Evolutionary conservation across 1,140 invertebrate genomes (phyloP).

Genomic region (Physella acuta): DNA sequence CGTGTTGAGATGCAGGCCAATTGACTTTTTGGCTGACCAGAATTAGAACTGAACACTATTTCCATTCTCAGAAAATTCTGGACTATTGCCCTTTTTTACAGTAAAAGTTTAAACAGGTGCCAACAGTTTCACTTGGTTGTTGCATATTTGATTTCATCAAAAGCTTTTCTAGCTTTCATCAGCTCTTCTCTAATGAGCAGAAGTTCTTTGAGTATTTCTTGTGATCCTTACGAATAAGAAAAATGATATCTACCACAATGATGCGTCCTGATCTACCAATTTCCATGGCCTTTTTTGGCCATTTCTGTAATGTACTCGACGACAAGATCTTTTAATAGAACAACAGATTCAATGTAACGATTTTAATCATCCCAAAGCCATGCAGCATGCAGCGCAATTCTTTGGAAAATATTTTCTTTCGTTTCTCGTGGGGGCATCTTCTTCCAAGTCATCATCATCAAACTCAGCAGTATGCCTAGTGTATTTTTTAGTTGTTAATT

Average conservation of each 20-base stretch:
- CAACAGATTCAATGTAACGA: slow-evolving; percentile 98
- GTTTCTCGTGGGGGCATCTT: slow-evolving; percentile 56
- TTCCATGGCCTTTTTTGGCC: slow-evolving; percentile 88
- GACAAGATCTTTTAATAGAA: slow-evolving; percentile 94
- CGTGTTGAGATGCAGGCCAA: too few species aligned
- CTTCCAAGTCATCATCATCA: slow-evolving; percentile 60
- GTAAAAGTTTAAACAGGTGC: too few species aligned
- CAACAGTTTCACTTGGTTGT: slow-evolving; percentile 40
- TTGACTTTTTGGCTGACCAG: too few species aligned
- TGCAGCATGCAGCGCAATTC: slow-evolving; percentile 97
- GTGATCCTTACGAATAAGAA: slow-evolving; percentile 94
- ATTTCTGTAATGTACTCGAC: slow-evolving; percentile 98
- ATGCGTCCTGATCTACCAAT: slow-evolving; percentile 91
- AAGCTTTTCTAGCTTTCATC: slow-evolving; percentile 97
- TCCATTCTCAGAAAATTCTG: too few species aligned
- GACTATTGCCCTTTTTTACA: too few species aligned
- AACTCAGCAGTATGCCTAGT: slow-evolving; percentile 52
- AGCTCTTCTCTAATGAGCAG: slow-evolving; percentile 99
- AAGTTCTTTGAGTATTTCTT: slow-evolving; percentile 90
- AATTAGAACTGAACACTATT: too few species aligned
- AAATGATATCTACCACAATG: slow-evolving; percentile 97
- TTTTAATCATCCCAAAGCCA: slow-evolving; percentile 99
- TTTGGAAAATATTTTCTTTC: slow-evolving; percentile 62
- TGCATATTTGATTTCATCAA: slow-evolving; percentile 95
- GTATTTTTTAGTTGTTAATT: slow-evolving; percentile 12